Base-by-base conservation (phyloP, 1,140 invertebrate genomes). In the Diorhabda carinulata region DNA sequence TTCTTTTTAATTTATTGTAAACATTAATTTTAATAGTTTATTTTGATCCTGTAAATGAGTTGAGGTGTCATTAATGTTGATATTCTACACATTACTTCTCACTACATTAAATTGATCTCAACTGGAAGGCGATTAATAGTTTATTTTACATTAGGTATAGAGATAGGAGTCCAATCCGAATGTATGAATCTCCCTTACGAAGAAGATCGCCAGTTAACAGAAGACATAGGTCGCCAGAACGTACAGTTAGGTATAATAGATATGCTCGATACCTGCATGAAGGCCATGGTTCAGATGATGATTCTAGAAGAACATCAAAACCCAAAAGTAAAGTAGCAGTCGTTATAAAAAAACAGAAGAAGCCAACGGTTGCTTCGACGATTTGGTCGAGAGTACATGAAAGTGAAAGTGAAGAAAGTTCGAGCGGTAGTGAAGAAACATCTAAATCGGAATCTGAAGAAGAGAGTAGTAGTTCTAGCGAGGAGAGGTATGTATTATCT, bases 291-390 rank as follows among this genome's bases (percentile, higher is more conserved):
- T 67, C 57, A 44, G 72, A 75, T 8, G 68, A 74, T 4, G 70
- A 71, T 43, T 69, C 47, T 42, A 41, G 60, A 10, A 52, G 65
- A 25, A 56, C 68, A 7, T 25, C 25, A 25, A 76, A 78, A 70
- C 76, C 79, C 0, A 75, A 68, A 64, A 81, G 80, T 73, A 81
- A 79, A 73, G 77, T 80, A 2, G 73, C 78, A 3, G 76, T 80
- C 3, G 79, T 80, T 43, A 74, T 81, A 43, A 80, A 78, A 74
- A 78, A 74, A 45, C 78, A 75, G 43, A 80, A 78, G 61, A 75
- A 76, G 73, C 80, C 79, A 2, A 70, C 74, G 3, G 79, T 81
- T 3, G 79, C 79, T 6, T 81, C 80, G 3, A 78, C 79, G 4
- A 73, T 81, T 40, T 79, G 78, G 78, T 79, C 79, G 6, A 74